Percentiles rank a stretch among this genome's conserved stretches.
phyloP scores from a whole-genome alignment of 2,888 invertebrate genomes.

The Noctua janthe region DNA sequence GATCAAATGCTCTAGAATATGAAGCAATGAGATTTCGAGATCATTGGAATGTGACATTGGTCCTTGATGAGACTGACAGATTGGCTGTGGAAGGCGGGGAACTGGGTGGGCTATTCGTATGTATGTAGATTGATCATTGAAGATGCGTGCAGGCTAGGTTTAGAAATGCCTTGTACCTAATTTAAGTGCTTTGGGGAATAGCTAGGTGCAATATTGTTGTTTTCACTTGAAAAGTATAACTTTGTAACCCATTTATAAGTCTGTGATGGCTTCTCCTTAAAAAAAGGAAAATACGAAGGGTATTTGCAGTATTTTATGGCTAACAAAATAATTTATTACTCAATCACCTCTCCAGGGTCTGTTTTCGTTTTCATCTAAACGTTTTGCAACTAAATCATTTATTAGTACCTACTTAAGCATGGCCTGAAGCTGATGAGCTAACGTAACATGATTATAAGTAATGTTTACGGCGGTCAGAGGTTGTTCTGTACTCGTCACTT shows the following conservation, averaged over 20 bases:
- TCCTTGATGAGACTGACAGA: constrained; percentile 43
- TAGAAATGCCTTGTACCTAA: no score
- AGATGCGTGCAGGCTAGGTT: no score
- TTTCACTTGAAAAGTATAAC: not conserved
- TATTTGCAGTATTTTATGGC: not conserved
- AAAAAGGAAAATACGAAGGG: not conserved
- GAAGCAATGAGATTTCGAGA: constrained; percentile 38
- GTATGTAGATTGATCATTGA: not conserved
- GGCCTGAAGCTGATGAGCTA: constrained; percentile 43
- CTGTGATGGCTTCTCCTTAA: not conserved
- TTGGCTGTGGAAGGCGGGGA: not conserved
- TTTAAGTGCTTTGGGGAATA: not conserved
- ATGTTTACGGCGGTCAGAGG: constrained; percentile 50
- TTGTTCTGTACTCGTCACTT: constrained; percentile 44
- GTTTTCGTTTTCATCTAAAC: not conserved
- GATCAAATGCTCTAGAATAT: constrained; percentile 42
- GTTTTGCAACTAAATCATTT: constrained; percentile 29
- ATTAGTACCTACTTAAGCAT: constrained; percentile 17
- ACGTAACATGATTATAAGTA: constrained; percentile 35
- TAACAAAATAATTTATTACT: not conserved
- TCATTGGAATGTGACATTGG: constrained; percentile 14
- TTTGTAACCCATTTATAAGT: not conserved
- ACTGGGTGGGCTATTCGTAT: not conserved
- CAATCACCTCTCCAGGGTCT: not conserved
- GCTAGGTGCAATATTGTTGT: not conserved